Evolutionary conservation across 2,113 vertebrate species (phyloP), one percentile per base, ranked within the genome.

Genomic region (Gallinago paraguaiae): DNA sequence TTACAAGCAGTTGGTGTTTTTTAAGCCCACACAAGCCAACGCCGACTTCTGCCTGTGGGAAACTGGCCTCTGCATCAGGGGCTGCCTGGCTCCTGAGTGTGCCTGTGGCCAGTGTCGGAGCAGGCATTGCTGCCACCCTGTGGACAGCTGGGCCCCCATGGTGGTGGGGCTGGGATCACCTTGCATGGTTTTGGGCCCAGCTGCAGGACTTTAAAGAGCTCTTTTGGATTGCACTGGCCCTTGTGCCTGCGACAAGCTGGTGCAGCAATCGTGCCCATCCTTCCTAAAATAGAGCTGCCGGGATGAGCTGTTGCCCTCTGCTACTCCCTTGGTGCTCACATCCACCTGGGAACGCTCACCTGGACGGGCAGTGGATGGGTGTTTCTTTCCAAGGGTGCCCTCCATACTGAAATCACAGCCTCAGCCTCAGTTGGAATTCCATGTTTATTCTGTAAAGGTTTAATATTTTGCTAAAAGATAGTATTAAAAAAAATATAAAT

Each of bases 391-490:
- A 74, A 78, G 59, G 17, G 12, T 1, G 2, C 31, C 15, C 37
- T 69, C 39, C 24, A 9, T 25, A 75, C 5, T 64, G 61, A 84
- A 86, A 84, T 59, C 75, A 94, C 33, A 88, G 54, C 5, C 80
- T 84, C 61, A 82, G 71, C 11, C 64, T 70, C 1, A 2, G 41
- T 59, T 95, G 95, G 64, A 79, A 48, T 68, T 92, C 43, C 18
- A 67, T 45, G 95, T 95, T 97, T 98, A 96, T 95, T 96, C 96
- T 89, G 94, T 91, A 97, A 78, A 96, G 92, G 91, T 90, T 97
- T 97, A 97, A 83, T 94, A 92, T 84, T 96, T 97, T 93, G 61
- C 97, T 98, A 98, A 96, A 74, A 95, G 90, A 93, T 85, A 93
- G 67, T 95, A 93, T 93, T 65, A 71, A 95, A 97, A 97, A 96